Percentiles rank a stretch among this genome's conserved stretches.
Evolutionary conservation across 2,113 vertebrate species (phyloP).

Genomic region (Corynorhinus townsendii): DNA sequence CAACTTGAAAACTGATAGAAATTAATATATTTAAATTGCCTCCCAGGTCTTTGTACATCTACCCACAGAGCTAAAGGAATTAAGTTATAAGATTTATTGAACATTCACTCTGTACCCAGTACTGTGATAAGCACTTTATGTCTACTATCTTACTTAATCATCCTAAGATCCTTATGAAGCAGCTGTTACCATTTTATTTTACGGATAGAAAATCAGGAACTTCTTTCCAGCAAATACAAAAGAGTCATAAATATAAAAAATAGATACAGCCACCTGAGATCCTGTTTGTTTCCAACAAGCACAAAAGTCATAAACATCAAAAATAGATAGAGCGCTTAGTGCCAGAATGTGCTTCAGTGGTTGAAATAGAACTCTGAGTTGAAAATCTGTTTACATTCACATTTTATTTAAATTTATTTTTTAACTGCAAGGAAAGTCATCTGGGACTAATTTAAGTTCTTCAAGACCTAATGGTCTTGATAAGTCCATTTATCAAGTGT

Average conservation of each 20-base stretch:
- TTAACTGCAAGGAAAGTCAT: constrained; percentile 76
- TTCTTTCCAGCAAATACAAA: constrained; percentile 58
- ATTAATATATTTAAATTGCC: background rate
- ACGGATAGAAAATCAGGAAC: constrained; percentile 45
- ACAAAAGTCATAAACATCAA: constrained; percentile 75
- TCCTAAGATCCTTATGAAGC: background rate
- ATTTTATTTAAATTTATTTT: constrained; percentile 79
- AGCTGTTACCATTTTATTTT: constrained; percentile 62
- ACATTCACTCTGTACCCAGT: background rate
- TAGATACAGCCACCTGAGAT: constrained; percentile 64
- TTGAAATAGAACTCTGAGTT: constrained; percentile 66
- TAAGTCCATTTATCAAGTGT: constrained; percentile 76
- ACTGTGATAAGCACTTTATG: background rate
- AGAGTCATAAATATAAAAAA: constrained; percentile 65
- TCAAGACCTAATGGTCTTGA: constrained; percentile 72
- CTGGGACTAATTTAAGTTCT: constrained; percentile 78
- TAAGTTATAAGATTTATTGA: background rate
- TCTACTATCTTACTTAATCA: constrained; percentile 21
- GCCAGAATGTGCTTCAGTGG: constrained; percentile 65
- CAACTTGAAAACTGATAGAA: background rate
- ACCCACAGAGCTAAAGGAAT: constrained; percentile 8
- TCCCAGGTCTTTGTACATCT: background rate
- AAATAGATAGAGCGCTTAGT: constrained; percentile 74
- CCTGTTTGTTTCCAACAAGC: constrained; percentile 54
- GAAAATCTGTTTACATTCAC: constrained; percentile 82